Evolutionary conservation across 2,797 vertebrate genomes (phyloP), one percentile per base, ranked within the genome.

Genomic region (Schizopygopsis pylzovi): DNA sequence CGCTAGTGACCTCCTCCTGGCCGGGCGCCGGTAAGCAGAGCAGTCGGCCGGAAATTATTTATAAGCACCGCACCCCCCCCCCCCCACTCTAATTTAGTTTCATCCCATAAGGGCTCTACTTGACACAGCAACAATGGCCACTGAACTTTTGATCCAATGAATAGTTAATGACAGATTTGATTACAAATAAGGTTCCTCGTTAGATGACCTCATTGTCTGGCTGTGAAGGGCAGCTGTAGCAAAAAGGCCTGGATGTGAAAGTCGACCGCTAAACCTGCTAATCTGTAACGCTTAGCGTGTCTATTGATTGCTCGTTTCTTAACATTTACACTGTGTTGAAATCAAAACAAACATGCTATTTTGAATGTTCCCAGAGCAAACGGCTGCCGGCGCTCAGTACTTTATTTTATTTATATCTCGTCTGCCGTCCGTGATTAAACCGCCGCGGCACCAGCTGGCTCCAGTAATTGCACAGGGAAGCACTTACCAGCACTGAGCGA

Each of bases 81-180:
- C 90, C 93, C 95, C 94, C 95, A 92, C 95, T 96, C 95, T 95
- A 95, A 95, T 96, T 97, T 96, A 91, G 90, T 95, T 96, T 96
- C 95, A 95, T 95, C 93, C 92, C 92, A 90, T 88, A 87, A 92
- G 94, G 92, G 94, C 91, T 94, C 94, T 92, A 93, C 95, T 92
- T 95, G 93, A 96, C 94, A 93, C 93, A 92, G 95, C 94, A 94
- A 96, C 96, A 96, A 97, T 95, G 96, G 96, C 94, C 92, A 88
- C 83, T 95, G 96, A 97, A 97, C 97, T 97, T 97, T 96, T 97
- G 96, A 97, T 97, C 95, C 93, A 92, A 94, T 99, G 95, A 98
- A 98, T 98, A 97, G 94, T 98, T 98, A 96, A 99, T 97, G 96
- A 97, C 95, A 93, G 95, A 94, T 96, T 96, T 97, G 96, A 97